Evolutionary conservation across 2,888 invertebrate genomes (phyloP).

Genomic region (Phaedon cochleariae): DNA sequence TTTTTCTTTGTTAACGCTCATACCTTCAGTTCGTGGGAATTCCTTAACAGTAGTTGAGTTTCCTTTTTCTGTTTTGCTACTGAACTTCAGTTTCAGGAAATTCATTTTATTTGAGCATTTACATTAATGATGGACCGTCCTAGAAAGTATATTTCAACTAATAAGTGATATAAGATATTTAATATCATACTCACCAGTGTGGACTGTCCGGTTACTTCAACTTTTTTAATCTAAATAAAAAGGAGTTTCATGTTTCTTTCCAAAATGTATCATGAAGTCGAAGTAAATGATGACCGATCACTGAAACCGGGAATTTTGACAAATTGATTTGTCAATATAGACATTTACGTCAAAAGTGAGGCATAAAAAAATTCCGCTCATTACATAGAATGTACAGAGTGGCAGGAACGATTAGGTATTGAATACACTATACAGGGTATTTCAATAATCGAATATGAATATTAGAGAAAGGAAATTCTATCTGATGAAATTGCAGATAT

Average conservation of each 20-base stretch:
- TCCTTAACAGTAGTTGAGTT: slow-evolving; percentile 12
- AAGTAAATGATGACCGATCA: slow-evolving; percentile 14
- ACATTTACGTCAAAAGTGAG: background rate
- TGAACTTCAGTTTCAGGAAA: slow-evolving; percentile 47
- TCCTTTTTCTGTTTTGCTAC: slow-evolving; percentile 38
- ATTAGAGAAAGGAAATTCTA: too few relatives aligned
- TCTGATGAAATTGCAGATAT: too few relatives aligned
- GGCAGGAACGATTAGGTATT: too few relatives aligned
- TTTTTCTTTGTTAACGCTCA: slow-evolving; percentile 9
- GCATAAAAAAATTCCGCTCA: background rate
- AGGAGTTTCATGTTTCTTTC: background rate
- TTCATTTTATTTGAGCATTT: slow-evolving; percentile 44
- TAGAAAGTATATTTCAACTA: slow-evolving; percentile 24
- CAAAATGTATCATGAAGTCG: background rate
- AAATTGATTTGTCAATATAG: slow-evolving; percentile 12
- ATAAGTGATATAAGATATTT: background rate
- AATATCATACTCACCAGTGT: background rate
- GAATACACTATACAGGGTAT: too few relatives aligned
- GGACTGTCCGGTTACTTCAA: slow-evolving; percentile 8
- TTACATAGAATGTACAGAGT: too few relatives aligned
- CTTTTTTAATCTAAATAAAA: background rate
- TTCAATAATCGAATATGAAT: too few relatives aligned
- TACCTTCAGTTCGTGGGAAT: slow-evolving; percentile 30
- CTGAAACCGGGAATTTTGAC: slow-evolving; percentile 19
- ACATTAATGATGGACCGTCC: slow-evolving; percentile 35